These are phyloP conservation scores for Parapristionchus giblindavisi DNA, from an alignment of 2,888 invertebrate species.

Conservation along the genomic window DNA sequence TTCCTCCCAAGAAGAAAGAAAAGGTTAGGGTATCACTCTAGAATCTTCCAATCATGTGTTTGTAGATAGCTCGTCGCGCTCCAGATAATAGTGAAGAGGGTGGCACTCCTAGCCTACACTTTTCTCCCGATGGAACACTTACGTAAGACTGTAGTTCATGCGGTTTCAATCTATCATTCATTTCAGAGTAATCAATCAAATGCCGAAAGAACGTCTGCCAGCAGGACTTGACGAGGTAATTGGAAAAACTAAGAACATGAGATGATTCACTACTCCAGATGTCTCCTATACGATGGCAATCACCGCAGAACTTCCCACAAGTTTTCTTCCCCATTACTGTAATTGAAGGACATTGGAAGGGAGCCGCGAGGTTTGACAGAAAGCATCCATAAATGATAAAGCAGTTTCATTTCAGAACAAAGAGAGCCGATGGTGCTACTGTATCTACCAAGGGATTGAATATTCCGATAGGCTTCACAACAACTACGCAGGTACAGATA, in stretches of 20 bases:
- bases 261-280: too few species aligned
- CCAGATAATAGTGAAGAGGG: slow-evolving; percentile 28
- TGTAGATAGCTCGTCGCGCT: slow-evolving; percentile 4
- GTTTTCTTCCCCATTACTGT: slow-evolving; percentile 32
- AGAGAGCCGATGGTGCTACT: background rate
- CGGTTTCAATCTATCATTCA: background rate
- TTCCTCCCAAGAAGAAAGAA: slow-evolving; percentile 7
- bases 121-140: background rate
- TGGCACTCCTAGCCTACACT: background rate
- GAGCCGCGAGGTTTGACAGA: background rate
- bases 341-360: slow-evolving; percentile 15
- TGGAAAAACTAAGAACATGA: background rate
- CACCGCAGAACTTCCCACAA: background rate
- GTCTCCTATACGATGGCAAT: background rate
- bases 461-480: slow-evolving; percentile 14
- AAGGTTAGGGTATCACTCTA: background rate
- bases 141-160: background rate
- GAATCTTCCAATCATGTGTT: background rate
- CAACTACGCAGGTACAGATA: background rate
- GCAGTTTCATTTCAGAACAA: background rate
- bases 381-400: background rate
- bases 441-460: slow-evolving; percentile 5
- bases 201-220: background rate
- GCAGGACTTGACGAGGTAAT: slow-evolving; percentile 14
- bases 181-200: slow-evolving; percentile 9